Evolutionary conservation across 1,140 invertebrate genomes (phyloP).

Genomic region (Heliconius himera): DNA sequence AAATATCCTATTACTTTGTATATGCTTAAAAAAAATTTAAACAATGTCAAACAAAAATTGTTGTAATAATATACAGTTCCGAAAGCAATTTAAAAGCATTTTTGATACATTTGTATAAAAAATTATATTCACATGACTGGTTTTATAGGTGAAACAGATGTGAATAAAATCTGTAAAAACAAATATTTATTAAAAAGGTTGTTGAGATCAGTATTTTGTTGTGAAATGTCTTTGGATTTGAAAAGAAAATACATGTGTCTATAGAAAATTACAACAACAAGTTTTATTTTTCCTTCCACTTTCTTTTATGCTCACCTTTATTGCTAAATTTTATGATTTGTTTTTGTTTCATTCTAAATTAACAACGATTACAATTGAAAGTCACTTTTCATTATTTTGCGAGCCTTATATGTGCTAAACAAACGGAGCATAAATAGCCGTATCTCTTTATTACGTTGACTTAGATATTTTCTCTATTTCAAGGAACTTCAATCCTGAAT

Average conservation of each 20-base stretch:
- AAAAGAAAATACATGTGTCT: slow-evolving; percentile 21
- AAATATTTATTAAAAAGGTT: slow-evolving; percentile 44
- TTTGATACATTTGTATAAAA: not conserved
- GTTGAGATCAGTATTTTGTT: slow-evolving; percentile 67
- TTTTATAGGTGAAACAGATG: slow-evolving; percentile 78
- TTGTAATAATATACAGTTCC: not conserved
- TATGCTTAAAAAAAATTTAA: not conserved
- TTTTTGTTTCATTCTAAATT: no score
- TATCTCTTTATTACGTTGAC: no score
- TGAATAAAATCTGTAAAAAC: slow-evolving; percentile 42
- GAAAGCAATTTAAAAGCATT: not conserved
- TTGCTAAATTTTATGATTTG: no score
- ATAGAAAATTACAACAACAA: not conserved
- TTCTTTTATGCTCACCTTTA: not conserved
- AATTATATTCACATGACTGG: slow-evolving; percentile 67
- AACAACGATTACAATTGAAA: not conserved
- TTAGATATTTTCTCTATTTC: no score
- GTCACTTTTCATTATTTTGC: no score
- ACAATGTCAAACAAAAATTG: not conserved
- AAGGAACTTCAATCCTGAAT: no score
- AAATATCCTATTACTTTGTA: no score
- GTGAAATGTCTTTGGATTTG: slow-evolving; percentile 44
- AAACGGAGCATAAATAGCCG: no score
- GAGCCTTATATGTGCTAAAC: no score
- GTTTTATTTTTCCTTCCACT: not conserved